A percentile compares a stretch with the other conserved stretches of the same genome.
phyloP scores from a whole-genome alignment of 2,797 vertebrate genomes.

The Pangasius larnaudii region DNA sequence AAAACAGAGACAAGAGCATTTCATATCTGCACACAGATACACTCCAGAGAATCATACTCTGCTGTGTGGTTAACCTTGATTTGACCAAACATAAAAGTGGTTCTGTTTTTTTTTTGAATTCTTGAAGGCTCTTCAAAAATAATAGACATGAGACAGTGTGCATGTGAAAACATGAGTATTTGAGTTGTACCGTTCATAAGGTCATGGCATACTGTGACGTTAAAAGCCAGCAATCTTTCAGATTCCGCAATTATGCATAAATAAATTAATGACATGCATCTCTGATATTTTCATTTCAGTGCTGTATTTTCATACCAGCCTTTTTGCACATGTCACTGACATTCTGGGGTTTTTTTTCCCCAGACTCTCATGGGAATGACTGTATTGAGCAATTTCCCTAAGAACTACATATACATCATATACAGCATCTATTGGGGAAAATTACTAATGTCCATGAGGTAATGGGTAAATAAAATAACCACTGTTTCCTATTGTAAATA shows the following conservation, averaged over 20 bases:
- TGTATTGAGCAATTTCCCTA: not conserved
- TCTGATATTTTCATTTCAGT: constrained; percentile 4
- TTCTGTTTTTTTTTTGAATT: not conserved
- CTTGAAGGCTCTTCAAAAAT: not conserved
- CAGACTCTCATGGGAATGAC: not conserved
- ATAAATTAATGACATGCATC: constrained; percentile 2
- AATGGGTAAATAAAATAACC: not conserved
- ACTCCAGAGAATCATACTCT: constrained; percentile 16
- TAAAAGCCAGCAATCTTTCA: not conserved
- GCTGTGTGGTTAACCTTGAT: not conserved
- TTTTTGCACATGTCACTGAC: not conserved
- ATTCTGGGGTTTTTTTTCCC: not conserved
- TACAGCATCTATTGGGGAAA: not conserved
- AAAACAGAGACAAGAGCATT: constrained; percentile 14
- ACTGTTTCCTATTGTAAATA: not conserved
- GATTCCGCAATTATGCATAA: not conserved
- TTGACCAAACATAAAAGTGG: not conserved
- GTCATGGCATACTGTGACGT: not conserved
- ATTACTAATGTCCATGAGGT: not conserved
- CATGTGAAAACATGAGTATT: not conserved
- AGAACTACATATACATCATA: not conserved
- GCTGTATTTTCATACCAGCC: not conserved
- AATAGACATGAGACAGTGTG: not conserved
- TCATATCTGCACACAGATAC: constrained; percentile 15
- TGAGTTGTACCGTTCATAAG: not conserved